These are phyloP conservation scores for Brachyopa scutellaris DNA, from an alignment of 2,888 invertebrate genomes.

Conservation along the genomic window DNA sequence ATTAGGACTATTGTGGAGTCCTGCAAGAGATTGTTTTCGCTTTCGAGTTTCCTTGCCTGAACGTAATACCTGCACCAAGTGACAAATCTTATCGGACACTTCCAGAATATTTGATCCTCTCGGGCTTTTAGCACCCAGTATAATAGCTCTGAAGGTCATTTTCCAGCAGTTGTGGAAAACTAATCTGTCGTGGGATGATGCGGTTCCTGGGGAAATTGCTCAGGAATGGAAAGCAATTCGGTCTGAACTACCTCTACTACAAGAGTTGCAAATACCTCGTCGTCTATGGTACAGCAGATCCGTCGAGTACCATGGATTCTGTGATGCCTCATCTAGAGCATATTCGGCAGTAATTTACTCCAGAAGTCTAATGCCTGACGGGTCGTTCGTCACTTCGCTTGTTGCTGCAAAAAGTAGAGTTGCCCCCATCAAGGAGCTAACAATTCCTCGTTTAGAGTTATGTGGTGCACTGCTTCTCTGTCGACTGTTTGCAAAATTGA, in stretches of 20 bases:
- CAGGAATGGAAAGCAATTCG: neutral
- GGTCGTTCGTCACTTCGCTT: neutral
- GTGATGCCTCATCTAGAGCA: neutral
- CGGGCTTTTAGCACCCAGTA: neutral
- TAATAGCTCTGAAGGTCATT: neutral
- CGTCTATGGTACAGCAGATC: neutral
- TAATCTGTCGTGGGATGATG: neutral
- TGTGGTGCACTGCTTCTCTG: conserved; percentile 37
- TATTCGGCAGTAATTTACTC: neutral
- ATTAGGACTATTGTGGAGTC: neutral
- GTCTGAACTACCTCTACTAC: neutral
- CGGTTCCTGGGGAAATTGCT: neutral
- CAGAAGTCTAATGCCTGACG: neutral
- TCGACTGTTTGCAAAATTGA: neutral
- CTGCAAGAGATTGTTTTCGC: neutral
- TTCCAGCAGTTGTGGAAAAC: neutral
- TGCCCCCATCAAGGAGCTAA: neutral
- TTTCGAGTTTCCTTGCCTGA: neutral
- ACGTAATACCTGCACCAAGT: no score
- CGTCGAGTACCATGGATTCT: neutral
- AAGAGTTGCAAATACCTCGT: neutral
- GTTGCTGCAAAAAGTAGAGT: conserved; percentile 1
- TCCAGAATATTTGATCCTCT: neutral
- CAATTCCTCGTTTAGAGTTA: neutral
- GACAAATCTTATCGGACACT: neutral